phyloP scores from a whole-genome alignment of 1,140 invertebrate genomes.

The Teleopsis dalmanni region DNA sequence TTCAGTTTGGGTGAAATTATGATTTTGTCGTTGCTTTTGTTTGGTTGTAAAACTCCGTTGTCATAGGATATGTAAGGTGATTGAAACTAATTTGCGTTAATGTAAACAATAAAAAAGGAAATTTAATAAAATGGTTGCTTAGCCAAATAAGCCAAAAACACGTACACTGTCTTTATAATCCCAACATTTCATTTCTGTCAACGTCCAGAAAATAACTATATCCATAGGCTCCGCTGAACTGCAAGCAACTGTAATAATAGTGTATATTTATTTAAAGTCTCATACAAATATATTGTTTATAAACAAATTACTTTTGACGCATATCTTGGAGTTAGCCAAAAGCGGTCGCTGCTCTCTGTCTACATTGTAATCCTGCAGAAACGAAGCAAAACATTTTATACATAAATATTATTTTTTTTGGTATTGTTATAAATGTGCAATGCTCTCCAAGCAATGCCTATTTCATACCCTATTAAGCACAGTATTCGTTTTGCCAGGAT shows the following conservation, averaged over 20 bases:
- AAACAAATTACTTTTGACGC: constrained; percentile 27
- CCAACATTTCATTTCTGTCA: constrained; percentile 27
- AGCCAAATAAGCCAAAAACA: background rate
- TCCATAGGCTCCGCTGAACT: constrained; percentile 14
- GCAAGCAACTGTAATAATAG: constrained; percentile 22
- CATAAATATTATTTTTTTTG: background rate
- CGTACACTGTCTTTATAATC: constrained; percentile 1
- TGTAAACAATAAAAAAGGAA: background rate
- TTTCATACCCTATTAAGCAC: constrained; percentile 22
- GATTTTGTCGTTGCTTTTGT: constrained; percentile 24
- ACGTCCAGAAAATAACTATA: constrained; percentile 22
- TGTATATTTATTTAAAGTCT: constrained; percentile 14
- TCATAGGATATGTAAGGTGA: no score
- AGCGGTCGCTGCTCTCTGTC: constrained; percentile 28
- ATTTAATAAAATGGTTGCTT: background rate
- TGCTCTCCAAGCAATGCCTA: no score
- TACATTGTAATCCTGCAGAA: constrained; percentile 14
- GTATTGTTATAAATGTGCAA: no score
- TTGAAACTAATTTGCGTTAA: background rate
- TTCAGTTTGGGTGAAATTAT: constrained; percentile 1
- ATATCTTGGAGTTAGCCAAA: constrained; percentile 29
- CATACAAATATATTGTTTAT: constrained; percentile 2
- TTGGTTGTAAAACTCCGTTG: constrained; percentile 23
- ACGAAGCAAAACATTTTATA: background rate
- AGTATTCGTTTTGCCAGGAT: constrained; percentile 29